These are phyloP conservation scores for Conomelus anceps DNA, from an alignment of 2,888 invertebrate species.

Conservation along the genomic window DNA sequence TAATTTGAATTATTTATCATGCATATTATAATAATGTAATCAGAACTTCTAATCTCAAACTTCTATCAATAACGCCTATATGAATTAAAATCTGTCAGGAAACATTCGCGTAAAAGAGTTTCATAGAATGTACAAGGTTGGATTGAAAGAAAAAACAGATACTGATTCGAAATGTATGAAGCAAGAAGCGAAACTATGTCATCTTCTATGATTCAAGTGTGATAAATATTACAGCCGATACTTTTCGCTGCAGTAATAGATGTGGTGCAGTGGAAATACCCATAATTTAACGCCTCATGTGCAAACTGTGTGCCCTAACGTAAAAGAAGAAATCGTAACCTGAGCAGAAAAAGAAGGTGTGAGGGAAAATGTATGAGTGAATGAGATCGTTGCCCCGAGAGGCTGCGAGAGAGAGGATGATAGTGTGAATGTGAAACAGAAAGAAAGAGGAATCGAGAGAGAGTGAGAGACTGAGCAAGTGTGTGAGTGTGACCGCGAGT, in stretches of 20 bases:
- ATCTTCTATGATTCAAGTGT: neutral
- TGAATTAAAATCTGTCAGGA: too few relatives aligned
- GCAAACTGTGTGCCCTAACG: neutral
- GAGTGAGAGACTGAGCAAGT: neutral
- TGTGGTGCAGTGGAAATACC: neutral
- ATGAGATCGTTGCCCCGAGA: neutral
- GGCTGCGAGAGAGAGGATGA: neutral
- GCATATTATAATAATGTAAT: too few relatives aligned
- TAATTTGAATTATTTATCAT: too few relatives aligned
- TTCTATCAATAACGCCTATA: too few relatives aligned
- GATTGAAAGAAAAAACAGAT: neutral
- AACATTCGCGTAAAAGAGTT: too few relatives aligned
- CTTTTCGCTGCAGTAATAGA: neutral
- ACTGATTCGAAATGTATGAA: neutral
- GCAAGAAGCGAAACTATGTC: neutral
- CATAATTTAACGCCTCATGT: neutral
- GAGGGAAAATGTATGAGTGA: neutral
- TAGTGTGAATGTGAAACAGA: neutral
- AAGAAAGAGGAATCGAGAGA: neutral
- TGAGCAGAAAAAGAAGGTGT: neutral
- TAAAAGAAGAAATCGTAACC: neutral
- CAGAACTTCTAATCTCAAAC: too few relatives aligned
- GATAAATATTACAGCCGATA: neutral
- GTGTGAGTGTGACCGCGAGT: neutral
- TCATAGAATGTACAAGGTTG: neutral